Evolutionary conservation across 2,888 invertebrate species (phyloP).

Genomic region (Diaperis boleti): DNA sequence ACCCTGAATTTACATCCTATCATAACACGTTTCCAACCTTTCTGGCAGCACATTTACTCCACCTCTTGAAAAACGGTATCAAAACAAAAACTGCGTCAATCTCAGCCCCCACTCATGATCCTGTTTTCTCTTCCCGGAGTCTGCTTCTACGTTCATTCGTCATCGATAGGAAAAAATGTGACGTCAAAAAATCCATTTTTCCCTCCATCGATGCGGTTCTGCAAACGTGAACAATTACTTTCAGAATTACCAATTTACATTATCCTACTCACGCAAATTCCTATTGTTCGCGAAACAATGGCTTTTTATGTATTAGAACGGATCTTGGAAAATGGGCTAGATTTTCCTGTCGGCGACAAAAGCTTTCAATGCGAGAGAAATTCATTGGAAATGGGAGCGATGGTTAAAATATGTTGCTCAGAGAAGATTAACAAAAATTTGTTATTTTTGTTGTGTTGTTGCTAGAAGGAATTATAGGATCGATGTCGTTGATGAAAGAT

Average conservation of each 20-base stretch:
- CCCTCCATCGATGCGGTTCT: neutral
- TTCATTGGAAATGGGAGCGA: constrained; percentile 15
- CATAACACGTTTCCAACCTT: neutral
- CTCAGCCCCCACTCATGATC: neutral
- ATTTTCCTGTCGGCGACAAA: constrained; percentile 21
- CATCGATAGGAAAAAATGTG: neutral
- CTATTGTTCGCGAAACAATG: constrained; percentile 30
- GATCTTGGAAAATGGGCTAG: constrained; percentile 20
- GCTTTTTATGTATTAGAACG: constrained; percentile 17
- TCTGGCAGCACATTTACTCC: neutral
- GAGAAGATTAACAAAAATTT: constrained; percentile 12
- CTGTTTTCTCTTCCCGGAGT: neutral
- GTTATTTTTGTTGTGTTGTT: constrained; percentile 7
- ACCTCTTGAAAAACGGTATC: neutral
- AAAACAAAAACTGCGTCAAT: constrained; percentile 12
- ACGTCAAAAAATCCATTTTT: constrained; percentile 14
- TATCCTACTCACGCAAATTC: constrained; percentile 22
- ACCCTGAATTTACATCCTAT: neutral
- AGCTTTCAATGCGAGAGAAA: constrained; percentile 6
- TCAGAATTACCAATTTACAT: constrained; percentile 36
- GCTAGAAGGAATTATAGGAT: neutral
- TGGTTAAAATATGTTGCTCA: constrained; percentile 11
- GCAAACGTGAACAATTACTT: constrained; percentile 5
- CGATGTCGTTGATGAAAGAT: neutral
- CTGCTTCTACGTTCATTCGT: constrained; percentile 10